A percentile compares a stretch with the other conserved stretches of the same genome.
phyloP scores from a whole-genome alignment of 1,140 invertebrate genomes.

The Dufourea novaeangliae region DNA sequence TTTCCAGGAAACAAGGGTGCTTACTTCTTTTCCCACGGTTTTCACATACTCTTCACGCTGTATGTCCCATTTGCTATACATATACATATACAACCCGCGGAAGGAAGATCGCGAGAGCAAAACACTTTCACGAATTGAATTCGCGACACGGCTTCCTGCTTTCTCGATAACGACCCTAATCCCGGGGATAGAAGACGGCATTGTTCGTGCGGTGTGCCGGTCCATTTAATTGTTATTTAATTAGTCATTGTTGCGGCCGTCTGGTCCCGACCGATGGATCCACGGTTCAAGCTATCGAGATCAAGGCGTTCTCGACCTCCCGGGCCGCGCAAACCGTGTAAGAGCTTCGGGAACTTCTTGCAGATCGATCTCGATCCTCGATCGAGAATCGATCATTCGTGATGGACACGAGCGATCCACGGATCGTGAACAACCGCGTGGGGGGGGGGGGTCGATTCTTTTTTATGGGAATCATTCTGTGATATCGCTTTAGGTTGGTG shows the following conservation, averaged over 20 bases:
- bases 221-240: conserved; percentile 40
- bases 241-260: conserved; percentile 35
- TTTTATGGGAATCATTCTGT: too few relatives aligned
- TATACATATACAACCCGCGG: too few relatives aligned
- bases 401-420: too few relatives aligned
- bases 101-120: neutral
- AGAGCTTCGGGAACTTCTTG: conserved; percentile 22
- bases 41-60: neutral
- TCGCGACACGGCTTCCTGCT: conserved; percentile 34
- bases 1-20: neutral
- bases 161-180: conserved; percentile 44
- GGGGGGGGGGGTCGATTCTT: too few relatives aligned
- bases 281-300: conserved; percentile 27
- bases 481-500: too few relatives aligned
- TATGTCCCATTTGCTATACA: too few relatives aligned
- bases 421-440: too few relatives aligned
- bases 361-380: conserved; percentile 61
- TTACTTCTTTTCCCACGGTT: neutral
- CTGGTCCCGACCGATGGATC: neutral
- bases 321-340: neutral
- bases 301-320: conserved; percentile 38
- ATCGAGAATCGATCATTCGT: conserved; percentile 65
- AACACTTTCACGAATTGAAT: conserved; percentile 47
- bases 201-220: conserved; percentile 17
- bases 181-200: conserved; percentile 20